A percentile compares a stretch with the other conserved stretches of the same genome.
These are phyloP conservation scores for Pachyuromys duprasi DNA, from an alignment of 2,797 vertebrate species.

Conservation along the genomic window DNA sequence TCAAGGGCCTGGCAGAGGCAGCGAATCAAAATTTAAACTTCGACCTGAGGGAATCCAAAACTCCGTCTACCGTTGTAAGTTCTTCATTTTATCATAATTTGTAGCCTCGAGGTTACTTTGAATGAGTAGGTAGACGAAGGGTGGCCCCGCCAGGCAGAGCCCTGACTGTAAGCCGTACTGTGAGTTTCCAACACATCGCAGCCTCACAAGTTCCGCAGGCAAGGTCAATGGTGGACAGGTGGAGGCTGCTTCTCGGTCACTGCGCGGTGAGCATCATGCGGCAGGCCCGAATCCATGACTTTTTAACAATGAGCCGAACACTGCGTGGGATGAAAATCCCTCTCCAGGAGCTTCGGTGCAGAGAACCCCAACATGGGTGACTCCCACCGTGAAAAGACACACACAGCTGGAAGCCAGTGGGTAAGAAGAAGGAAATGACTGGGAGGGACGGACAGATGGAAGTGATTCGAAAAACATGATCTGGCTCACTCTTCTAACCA, in stretches of 20 bases:
- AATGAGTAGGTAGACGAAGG: not conserved
- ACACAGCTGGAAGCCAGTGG: slow-evolving; percentile 37
- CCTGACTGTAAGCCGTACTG: not conserved
- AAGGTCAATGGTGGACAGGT: not conserved
- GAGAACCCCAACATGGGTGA: not conserved
- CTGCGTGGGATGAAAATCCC: not conserved
- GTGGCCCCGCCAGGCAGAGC: not conserved
- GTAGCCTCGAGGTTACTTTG: slow-evolving; percentile 13
- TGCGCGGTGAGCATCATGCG: not conserved
- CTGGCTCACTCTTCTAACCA: not conserved
- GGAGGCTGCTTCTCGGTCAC: not conserved
- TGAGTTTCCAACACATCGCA: not conserved
- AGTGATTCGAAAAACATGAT: slow-evolving; percentile 56
- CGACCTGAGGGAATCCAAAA: not conserved
- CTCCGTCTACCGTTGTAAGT: not conserved
- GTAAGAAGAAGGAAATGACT: slow-evolving; percentile 55
- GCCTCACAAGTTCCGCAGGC: not conserved
- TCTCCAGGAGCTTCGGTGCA: not conserved
- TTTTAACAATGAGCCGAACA: not conserved
- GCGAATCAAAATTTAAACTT: slow-evolving; percentile 6
- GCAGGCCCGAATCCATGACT: not conserved
- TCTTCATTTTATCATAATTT: not conserved
- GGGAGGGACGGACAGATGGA: slow-evolving; percentile 64
- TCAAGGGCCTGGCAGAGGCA: not conserved
- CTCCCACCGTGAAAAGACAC: not conserved